These are phyloP conservation scores for Volucella zonaria DNA, from an alignment of 2,888 invertebrate species.

Conservation along the genomic window DNA sequence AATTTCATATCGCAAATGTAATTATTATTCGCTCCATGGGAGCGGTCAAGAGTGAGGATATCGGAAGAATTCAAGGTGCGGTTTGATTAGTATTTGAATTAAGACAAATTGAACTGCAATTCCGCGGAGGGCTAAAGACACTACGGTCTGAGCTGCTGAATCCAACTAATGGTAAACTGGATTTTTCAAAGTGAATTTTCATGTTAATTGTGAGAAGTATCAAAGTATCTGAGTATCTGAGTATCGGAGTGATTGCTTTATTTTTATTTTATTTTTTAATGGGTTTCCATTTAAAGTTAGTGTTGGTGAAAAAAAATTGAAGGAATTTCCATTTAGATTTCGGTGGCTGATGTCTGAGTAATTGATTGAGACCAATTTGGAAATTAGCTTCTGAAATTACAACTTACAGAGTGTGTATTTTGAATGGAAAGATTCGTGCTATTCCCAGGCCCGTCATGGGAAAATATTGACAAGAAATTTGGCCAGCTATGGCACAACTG, in stretches of 20 bases:
- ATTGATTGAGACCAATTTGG: too few relatives aligned
- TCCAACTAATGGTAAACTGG: slow-evolving; percentile 16
- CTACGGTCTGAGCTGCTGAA: neutral
- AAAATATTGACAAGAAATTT: too few relatives aligned
- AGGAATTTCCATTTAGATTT: too few relatives aligned
- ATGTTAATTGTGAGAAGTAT: neutral
- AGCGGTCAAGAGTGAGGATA: slow-evolving; percentile 40
- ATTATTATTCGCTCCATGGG: slow-evolving; percentile 27
- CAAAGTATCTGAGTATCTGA: too few relatives aligned
- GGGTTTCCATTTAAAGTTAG: neutral
- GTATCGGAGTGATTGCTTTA: neutral
- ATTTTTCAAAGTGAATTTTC: neutral
- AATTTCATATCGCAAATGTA: slow-evolving; percentile 13
- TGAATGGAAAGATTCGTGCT: too few relatives aligned
- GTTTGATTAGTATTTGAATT: slow-evolving; percentile 8
- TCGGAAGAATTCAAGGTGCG: slow-evolving; percentile 54
- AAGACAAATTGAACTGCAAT: slow-evolving; percentile 61
- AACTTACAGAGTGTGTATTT: too few relatives aligned
- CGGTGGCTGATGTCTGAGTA: too few relatives aligned
- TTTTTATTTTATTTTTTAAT: slow-evolving; percentile 8
- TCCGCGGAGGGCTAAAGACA: slow-evolving; percentile 15
- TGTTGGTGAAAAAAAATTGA: neutral
- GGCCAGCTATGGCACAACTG: too few relatives aligned
- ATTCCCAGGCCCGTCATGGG: too few relatives aligned
- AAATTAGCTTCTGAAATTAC: too few relatives aligned